A percentile compares a stretch with the other conserved stretches of the same genome.
Evolutionary conservation across 2,113 vertebrate species (phyloP).

Genomic region (Upupa epops): DNA sequence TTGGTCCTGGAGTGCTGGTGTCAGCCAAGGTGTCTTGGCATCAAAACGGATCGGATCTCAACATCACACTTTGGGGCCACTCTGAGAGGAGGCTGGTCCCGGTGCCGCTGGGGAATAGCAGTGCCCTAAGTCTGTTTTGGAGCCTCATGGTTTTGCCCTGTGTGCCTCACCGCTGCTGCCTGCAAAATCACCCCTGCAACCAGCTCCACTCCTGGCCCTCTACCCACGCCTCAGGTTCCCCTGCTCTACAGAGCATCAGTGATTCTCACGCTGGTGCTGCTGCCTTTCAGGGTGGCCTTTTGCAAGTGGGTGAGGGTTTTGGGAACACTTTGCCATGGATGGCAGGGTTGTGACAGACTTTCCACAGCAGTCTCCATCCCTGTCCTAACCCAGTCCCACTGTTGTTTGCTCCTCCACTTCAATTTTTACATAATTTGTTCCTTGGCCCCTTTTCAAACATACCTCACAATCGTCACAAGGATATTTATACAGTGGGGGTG

Average conservation of each 20-base stretch:
- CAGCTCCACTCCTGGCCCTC: rapidly evolving
- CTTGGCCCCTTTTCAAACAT: conserved; percentile 25
- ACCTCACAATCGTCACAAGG: neutral
- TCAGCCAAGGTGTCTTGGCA: rapidly evolving
- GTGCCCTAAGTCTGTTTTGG: rapidly evolving
- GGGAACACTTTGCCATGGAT: neutral
- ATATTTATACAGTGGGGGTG: neutral
- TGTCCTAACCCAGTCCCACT: neutral
- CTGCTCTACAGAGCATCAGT: rapidly evolving
- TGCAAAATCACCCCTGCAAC: rapidly evolving
- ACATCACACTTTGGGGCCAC: neutral
- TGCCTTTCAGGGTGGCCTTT: rapidly evolving
- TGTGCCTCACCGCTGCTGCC: neutral
- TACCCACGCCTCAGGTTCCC: neutral
- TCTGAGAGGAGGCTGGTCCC: rapidly evolving
- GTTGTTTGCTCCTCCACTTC: conserved; percentile 9
- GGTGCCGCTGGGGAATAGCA: rapidly evolving
- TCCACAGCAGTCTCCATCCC: neutral
- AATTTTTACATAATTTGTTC: conserved; percentile 48
- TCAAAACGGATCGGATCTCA: neutral
- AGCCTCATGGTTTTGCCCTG: neutral
- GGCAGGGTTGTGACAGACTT: neutral
- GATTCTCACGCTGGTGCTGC: rapidly evolving
- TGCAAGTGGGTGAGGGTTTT: neutral
- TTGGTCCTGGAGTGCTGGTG: neutral